Base-by-base conservation (phyloP, 2,888 invertebrate genomes). In the Tiphia femorata region DNA sequence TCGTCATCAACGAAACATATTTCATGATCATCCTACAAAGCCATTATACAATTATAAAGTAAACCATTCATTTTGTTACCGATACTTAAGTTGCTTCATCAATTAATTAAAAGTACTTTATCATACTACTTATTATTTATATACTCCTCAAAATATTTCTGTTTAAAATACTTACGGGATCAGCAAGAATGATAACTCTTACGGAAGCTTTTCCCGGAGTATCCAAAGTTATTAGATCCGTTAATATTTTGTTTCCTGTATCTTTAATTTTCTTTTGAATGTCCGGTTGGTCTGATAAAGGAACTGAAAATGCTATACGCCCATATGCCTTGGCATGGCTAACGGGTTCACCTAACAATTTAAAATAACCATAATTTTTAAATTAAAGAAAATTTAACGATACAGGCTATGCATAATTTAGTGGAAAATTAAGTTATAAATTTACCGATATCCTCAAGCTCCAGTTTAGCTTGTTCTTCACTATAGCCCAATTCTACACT, bases 1-100 rank as follows among this genome's bases (percentile, higher is more conserved):
- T 97, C 97, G 74, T 97, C 97, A 62, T 97, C 98, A 3, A 98
- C 98, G 84, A 98, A 98, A 84, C 98, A 98, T 64, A 99, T 98
- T 87, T 99, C 98, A 83, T 98, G 98, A 0, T 90, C 95, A 85
- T 98, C 96, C 90, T 90, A 68, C 52, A 40, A n/a, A n/a, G n/a
- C n/a, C n/a, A n/a, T n/a, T n/a, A n/a, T 20, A 58, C 1, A 30
- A 20, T 17, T 19, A 30, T n/a, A n/a, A n/a, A n/a, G n/a, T n/a
- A 54, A 62, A 55, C 20, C 8, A 50, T 17, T 43, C 23, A 42
- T 14, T n/a, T 50, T 44, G 4, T n/a, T n/a, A n/a, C n/a, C n/a
- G n/a, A 35, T 37, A 42, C 21, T n/a, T 19, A n/a, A 41, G 6
- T 44, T 10, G 17, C 12, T 41, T 20, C 7, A 14, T 20, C 12